Evolutionary conservation across 2,113 vertebrate genomes (phyloP).

Genomic region (Hemichromis elongatus): DNA sequence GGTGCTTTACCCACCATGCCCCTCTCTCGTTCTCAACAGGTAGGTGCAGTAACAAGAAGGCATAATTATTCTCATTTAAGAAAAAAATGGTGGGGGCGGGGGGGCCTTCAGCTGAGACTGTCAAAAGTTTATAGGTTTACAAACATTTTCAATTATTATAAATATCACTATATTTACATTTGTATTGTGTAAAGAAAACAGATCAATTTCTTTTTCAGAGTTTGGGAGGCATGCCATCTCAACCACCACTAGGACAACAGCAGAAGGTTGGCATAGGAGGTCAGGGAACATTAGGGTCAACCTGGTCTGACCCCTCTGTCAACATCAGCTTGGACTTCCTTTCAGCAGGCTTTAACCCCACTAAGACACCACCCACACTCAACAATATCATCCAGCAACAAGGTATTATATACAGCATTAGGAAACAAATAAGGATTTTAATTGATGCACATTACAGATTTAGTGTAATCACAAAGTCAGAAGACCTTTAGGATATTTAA

Average conservation of each 20-base stretch:
- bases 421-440: not conserved
- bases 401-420: slow-evolving; percentile 69
- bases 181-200: not conserved
- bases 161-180: not conserved
- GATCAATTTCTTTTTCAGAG: slow-evolving; percentile 59
- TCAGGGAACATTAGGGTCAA: slow-evolving; percentile 84
- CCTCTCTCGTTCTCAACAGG: slow-evolving; percentile 64
- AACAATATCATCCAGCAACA: slow-evolving; percentile 95
- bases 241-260: slow-evolving; percentile 66
- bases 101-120: not conserved
- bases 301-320: slow-evolving; percentile 98
- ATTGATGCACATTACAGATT: not conserved
- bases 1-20: slow-evolving; percentile 46
- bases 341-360: slow-evolving; percentile 88
- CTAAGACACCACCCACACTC: slow-evolving; percentile 89
- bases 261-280: slow-evolving; percentile 75
- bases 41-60: not conserved
- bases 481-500: not conserved
- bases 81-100: not conserved
- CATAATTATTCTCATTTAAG: not conserved
- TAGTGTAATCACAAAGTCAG: not conserved
- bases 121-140: not conserved
- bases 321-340: slow-evolving; percentile 98
- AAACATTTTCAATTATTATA: not conserved
- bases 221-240: slow-evolving; percentile 78